These are phyloP conservation scores for Lucilia sericata DNA, from an alignment of 1,140 invertebrate species.

Conservation along the genomic window DNA sequence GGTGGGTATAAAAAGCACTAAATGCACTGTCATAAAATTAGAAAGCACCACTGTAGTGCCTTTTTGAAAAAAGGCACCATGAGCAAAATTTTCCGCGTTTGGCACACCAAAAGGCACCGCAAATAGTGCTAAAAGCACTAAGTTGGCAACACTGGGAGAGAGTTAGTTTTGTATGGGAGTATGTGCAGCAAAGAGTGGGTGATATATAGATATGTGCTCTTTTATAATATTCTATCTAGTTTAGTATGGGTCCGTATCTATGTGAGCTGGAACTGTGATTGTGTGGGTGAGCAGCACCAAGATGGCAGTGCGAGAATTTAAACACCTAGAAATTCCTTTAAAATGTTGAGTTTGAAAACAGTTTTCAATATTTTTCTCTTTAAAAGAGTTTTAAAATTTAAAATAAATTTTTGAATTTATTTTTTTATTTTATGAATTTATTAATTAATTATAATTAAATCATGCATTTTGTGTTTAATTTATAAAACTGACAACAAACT, in stretches of 20 bases:
- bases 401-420: too few species aligned
- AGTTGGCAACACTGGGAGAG: too few species aligned
- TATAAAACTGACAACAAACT: background rate
- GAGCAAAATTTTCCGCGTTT: too few species aligned
- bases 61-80: too few species aligned
- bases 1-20: too few species aligned
- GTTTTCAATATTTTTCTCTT: background rate
- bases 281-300: conserved; percentile 9
- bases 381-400: background rate
- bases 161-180: background rate
- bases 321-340: conserved; percentile 11
- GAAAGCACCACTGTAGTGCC: too few species aligned
- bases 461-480: background rate
- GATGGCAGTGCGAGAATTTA: background rate
- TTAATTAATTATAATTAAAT: too few species aligned
- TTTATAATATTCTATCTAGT: background rate
- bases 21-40: too few species aligned
- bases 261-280: background rate
- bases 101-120: too few species aligned
- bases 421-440: too few species aligned
- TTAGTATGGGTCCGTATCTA: conserved; percentile 25
- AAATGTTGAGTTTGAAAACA: background rate
- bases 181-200: conserved; percentile 16
- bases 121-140: too few species aligned
- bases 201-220: conserved; percentile 1